Evolutionary conservation across 2,113 vertebrate genomes (phyloP).

Genomic region (Antechinus stuartii): DNA sequence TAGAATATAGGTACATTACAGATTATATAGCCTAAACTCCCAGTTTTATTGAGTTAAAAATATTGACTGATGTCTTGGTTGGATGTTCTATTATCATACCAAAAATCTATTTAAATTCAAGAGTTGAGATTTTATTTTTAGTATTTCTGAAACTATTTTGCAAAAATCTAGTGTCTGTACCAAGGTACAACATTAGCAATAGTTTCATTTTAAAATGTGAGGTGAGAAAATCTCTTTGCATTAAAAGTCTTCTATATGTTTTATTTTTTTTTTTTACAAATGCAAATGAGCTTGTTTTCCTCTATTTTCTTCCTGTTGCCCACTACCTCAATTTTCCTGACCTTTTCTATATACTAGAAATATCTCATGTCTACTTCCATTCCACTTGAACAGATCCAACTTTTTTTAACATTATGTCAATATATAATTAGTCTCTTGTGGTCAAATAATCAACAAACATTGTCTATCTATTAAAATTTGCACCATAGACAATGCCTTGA

Average conservation of each 20-base stretch:
- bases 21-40: no score
- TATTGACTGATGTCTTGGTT: background rate
- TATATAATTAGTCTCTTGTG: background rate
- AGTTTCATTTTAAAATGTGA: background rate
- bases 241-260: background rate
- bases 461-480: background rate
- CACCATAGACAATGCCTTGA: background rate
- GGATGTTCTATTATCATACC: background rate
- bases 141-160: background rate
- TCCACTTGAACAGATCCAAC: background rate
- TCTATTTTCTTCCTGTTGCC: no score
- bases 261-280: no score
- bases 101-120: background rate
- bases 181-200: background rate
- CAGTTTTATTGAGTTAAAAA: no score
- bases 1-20: no score
- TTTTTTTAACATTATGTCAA: background rate
- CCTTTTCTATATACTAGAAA: no score
- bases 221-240: background rate
- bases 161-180: background rate
- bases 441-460: background rate
- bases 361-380: no score
- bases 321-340: no score
- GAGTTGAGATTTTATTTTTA: background rate
- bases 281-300: no score